Evolutionary conservation across 2,888 invertebrate genomes (phyloP), one percentile per base, ranked within the genome.

Genomic region (Conistra vaccinii): DNA sequence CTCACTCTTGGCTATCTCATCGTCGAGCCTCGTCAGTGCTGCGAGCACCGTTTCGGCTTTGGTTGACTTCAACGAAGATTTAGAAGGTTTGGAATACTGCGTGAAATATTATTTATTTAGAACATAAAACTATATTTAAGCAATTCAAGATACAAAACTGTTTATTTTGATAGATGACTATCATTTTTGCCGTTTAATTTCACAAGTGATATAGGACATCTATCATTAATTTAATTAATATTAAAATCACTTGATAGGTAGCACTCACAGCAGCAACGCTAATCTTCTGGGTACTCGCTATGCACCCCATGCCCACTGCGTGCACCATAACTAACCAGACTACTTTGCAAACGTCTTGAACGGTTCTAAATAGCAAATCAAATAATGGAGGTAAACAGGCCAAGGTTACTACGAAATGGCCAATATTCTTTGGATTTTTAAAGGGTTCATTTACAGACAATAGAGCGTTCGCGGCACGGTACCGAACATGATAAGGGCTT

Each of bases 1-100:
- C 89, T 96, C 96, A 65, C 94, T 91, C 53, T 84, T 90, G 0
- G 91, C 85, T 53, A 96, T 94, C 83, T 96, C 95, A 29, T 92
- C 91, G 65, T 96, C 96, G 42, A 96, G 82, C 29, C 96, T 88
- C 0, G 93, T 88, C 32, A 96, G 89, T 1, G 95, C 95, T 0
- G 94, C 92, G 7, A 95, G 89, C 29, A 96, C 90, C 0, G 96
- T 95, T 86, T 96, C 96, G 4, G 87, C 82, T 76, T 94, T 93
- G 2, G 76, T 75, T 5, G 84, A 76, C 32, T 89, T 88, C 69
- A 89, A 82, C 88, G 90, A 89, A 51, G 89, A 78, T 61, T 89
- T 87, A 72, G 88, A 76, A 57, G 80, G 60, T n/a, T 80, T 53
- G 17, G 83, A 73, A 51, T 61, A 42, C 78, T 85, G 39, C 17